Conservation (phyloP, 2,797 vertebrate genomes). For the Mormyrops boulengeri region DNA sequence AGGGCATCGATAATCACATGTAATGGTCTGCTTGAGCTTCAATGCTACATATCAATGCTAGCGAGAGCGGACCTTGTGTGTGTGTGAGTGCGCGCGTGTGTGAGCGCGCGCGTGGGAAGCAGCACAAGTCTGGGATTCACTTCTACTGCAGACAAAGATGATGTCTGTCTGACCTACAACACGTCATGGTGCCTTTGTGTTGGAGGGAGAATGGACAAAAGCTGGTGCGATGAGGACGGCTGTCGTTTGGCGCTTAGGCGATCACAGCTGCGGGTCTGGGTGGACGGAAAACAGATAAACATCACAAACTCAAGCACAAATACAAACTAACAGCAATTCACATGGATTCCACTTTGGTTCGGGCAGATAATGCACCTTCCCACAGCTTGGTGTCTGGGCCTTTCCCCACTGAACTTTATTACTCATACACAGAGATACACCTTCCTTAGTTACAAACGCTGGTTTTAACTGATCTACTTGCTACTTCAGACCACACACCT, state of each 20-base stretch:
- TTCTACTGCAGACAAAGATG: conserved; percentile 35
- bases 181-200: conserved; percentile 40
- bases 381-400: not conserved
- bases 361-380: not conserved
- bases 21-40: not conserved
- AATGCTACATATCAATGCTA: not conserved
- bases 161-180: conserved; percentile 17
- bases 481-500: not conserved
- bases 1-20: not conserved
- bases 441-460: not conserved
- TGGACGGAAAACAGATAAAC: not conserved
- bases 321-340: not conserved
- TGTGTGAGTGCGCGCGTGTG: not conserved
- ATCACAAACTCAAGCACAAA: not conserved
- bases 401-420: not conserved
- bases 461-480: not conserved
- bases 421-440: not conserved
- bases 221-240: conserved; percentile 24
- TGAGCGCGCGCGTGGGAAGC: not conserved
- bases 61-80: not conserved
- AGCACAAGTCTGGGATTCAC: conserved; percentile 11
- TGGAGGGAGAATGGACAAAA: conserved; percentile 40
- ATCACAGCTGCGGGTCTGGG: not conserved
- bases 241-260: not conserved
- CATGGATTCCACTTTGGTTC: not conserved